These are phyloP conservation scores for Cygnus buccinator DNA, from an alignment of 2,113 vertebrate species.

Conservation along the genomic window DNA sequence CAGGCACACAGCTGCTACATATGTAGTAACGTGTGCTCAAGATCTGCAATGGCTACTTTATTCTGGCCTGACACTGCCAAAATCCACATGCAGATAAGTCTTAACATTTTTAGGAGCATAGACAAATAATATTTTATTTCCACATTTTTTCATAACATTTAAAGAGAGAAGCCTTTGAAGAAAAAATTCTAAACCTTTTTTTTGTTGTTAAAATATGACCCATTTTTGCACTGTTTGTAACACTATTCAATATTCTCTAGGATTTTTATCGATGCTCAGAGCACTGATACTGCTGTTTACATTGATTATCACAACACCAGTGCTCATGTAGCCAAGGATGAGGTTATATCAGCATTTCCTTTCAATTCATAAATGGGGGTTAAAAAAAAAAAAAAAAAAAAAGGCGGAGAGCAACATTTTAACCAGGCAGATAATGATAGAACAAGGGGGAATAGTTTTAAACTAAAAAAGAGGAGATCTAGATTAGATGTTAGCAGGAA, in stretches of 20 bases:
- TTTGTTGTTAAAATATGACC: conserved; percentile 1
- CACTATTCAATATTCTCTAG: neutral
- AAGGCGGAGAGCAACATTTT: no score
- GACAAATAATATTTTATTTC: neutral
- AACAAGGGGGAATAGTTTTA: no score
- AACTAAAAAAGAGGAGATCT: no score
- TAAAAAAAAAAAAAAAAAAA: no score
- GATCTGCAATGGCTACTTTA: neutral
- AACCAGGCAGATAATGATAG: no score
- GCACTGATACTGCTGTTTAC: conserved; percentile 39
- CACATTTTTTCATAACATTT: neutral
- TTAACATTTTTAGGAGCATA: neutral
- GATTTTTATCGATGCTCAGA: neutral
- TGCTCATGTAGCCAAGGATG: conserved; percentile 46
- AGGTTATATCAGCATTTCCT: conserved; percentile 66
- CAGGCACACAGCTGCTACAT: neutral
- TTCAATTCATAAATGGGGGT: neutral
- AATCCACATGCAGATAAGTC: neutral
- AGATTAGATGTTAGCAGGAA: no score
- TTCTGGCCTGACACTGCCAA: neutral
- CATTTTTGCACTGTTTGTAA: neutral
- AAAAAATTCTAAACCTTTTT: conserved; percentile 25
- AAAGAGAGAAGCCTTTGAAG: neutral
- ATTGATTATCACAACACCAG: conserved; percentile 42
- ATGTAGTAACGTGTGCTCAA: neutral